Conservation (phyloP, 2,113 vertebrate genomes). For the Triplophysa rosa region DNA sequence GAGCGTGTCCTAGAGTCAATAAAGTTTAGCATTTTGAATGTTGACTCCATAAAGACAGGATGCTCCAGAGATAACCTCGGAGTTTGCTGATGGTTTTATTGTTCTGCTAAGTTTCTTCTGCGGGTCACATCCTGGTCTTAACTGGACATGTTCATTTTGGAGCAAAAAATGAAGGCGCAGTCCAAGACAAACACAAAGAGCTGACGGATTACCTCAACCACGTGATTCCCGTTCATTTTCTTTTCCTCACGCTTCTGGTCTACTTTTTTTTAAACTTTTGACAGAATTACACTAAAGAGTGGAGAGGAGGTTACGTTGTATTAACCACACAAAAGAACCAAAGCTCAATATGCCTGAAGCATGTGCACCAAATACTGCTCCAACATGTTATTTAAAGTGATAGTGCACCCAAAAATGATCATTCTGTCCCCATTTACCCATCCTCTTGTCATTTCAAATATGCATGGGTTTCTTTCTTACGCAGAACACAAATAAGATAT, state of each 20-base stretch:
- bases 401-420: too few relatives aligned
- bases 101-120: slow-evolving; percentile 26
- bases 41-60: slow-evolving; percentile 16
- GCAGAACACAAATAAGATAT: too few relatives aligned
- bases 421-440: too few relatives aligned
- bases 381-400: too few relatives aligned
- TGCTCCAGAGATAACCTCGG: slow-evolving; percentile 21
- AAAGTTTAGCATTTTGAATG: not conserved
- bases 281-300: not conserved
- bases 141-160: not conserved
- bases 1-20: not conserved
- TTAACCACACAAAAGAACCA: not conserved
- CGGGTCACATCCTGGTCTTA: slow-evolving; percentile 34
- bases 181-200: slow-evolving; percentile 28
- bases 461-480: too few relatives aligned
- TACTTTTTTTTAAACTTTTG: not conserved
- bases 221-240: not conserved
- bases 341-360: not conserved
- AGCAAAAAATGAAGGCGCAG: not conserved
- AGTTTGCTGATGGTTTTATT: slow-evolving; percentile 27
- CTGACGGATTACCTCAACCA: not conserved
- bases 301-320: too few relatives aligned
- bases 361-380: not conserved
- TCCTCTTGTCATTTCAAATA: too few relatives aligned
- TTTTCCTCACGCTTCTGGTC: not conserved